These are phyloP conservation scores for Acleris holmiana DNA, from an alignment of 2,888 invertebrate species.

Conservation along the genomic window DNA sequence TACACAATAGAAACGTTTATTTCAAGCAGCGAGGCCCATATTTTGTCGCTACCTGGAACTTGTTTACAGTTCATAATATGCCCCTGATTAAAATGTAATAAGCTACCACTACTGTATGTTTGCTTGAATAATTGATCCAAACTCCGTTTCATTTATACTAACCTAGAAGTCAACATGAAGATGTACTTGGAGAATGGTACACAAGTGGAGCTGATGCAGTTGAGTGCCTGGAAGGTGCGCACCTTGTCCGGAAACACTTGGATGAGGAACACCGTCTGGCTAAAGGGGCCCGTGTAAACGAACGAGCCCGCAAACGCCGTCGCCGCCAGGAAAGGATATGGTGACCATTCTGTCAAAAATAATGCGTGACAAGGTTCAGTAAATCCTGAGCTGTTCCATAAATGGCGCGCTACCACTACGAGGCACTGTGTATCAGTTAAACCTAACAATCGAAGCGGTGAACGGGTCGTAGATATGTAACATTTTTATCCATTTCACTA, in stretches of 20 bases:
- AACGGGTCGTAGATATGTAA: too few species aligned
- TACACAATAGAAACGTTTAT: too few species aligned
- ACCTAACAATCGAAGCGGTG: neutral
- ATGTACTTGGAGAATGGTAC: conserved; percentile 63
- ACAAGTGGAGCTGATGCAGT: conserved; percentile 58
- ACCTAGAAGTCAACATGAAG: conserved; percentile 65
- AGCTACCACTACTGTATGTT: too few species aligned
- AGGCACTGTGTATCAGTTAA: neutral
- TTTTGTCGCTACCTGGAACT: too few species aligned
- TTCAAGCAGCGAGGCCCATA: too few species aligned
- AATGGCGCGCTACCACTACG: neutral
- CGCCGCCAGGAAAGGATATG: conserved; percentile 46
- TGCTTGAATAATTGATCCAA: too few species aligned
- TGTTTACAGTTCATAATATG: too few species aligned
- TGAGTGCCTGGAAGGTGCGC: conserved; percentile 58
- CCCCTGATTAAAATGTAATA: too few species aligned
- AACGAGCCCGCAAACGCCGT: conserved; percentile 52
- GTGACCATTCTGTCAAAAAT: conserved; percentile 13
- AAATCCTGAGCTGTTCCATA: neutral
- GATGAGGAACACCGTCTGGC: conserved; percentile 56
- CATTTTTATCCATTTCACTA: too few species aligned
- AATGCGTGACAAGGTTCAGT: neutral
- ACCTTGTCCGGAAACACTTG: conserved; percentile 59
- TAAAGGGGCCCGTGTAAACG: conserved; percentile 58
- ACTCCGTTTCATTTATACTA: conserved; percentile 2